Percentiles rank a stretch among this genome's conserved stretches.
These are phyloP conservation scores for Cepaea nemoralis DNA, from an alignment of 1,140 invertebrate genomes.

Conservation along the genomic window DNA sequence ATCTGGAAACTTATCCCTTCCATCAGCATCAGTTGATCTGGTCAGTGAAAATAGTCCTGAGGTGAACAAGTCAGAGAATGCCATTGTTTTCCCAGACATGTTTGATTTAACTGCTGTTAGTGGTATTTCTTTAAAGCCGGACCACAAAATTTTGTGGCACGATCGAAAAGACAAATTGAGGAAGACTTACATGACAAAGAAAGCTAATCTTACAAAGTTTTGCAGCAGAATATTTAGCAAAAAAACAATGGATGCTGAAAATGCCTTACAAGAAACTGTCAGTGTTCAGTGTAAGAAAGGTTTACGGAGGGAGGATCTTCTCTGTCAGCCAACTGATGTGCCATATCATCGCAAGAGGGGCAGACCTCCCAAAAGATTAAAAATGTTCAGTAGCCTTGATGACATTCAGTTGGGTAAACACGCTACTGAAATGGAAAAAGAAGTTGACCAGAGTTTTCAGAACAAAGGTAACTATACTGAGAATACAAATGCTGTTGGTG, in stretches of 20 bases:
- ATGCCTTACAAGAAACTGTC: not conserved
- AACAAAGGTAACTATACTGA: not conserved
- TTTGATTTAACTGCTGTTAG: conserved; percentile 27
- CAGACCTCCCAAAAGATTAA: conserved; percentile 24
- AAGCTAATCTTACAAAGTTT: conserved; percentile 22
- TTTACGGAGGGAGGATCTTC: not conserved
- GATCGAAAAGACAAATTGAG: conserved; percentile 30
- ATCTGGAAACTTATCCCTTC: not conserved
- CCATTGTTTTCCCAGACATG: conserved; percentile 34
- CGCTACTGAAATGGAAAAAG: not conserved
- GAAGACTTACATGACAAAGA: conserved; percentile 10
- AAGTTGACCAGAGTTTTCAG: not conserved
- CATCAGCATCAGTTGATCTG: not conserved
- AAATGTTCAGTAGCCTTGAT: conserved; percentile 14
- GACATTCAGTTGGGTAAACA: not conserved
- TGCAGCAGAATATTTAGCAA: not conserved
- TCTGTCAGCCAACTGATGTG: not conserved
- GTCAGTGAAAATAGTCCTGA: not conserved
- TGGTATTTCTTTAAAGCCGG: conserved; percentile 11
- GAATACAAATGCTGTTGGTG: not conserved
- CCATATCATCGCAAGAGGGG: conserved; percentile 19
- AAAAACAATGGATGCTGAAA: not conserved
- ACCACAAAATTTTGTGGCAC: conserved; percentile 25
- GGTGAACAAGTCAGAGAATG: not conserved
- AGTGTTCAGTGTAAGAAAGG: not conserved